Percentiles rank a stretch among this genome's conserved stretches.
phyloP scores from a whole-genome alignment of 2,113 vertebrate genomes.

The Bujurquina vittata region DNA sequence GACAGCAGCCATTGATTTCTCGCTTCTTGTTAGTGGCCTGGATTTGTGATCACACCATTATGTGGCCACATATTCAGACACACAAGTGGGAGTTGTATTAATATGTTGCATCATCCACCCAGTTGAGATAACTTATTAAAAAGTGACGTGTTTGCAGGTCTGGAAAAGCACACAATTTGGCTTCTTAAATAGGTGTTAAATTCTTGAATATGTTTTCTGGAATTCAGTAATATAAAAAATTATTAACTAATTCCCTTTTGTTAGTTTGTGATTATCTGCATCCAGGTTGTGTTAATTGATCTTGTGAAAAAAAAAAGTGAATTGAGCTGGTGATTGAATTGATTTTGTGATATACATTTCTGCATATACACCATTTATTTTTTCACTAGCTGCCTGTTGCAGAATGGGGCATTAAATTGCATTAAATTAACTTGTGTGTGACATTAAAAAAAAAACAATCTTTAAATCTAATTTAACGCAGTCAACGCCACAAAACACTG shows the following conservation, averaged over 20 bases:
- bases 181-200: accelerated
- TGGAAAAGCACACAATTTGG: not conserved
- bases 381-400: not conserved
- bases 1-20: not conserved
- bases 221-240: no score
- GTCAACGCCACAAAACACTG: not conserved
- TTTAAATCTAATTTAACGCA: not conserved
- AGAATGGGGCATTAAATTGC: no score
- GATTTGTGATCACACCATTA: not conserved
- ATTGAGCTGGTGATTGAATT: not conserved
- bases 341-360: not conserved
- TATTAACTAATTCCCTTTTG: not conserved
- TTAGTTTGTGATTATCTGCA: not conserved
- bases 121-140: no score
- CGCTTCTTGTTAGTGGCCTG: not conserved
- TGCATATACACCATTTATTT: not conserved
- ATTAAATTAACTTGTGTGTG: not conserved
- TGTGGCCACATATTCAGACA: not conserved
- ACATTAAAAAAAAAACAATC: no score
- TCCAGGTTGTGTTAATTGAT: not conserved
- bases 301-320: not conserved
- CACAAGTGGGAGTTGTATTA: not conserved
- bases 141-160: not conserved
- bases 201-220: not conserved
- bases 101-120: not conserved